phyloP scores from a whole-genome alignment of 2,113 vertebrate genomes.

The Cygnus buccinator region DNA sequence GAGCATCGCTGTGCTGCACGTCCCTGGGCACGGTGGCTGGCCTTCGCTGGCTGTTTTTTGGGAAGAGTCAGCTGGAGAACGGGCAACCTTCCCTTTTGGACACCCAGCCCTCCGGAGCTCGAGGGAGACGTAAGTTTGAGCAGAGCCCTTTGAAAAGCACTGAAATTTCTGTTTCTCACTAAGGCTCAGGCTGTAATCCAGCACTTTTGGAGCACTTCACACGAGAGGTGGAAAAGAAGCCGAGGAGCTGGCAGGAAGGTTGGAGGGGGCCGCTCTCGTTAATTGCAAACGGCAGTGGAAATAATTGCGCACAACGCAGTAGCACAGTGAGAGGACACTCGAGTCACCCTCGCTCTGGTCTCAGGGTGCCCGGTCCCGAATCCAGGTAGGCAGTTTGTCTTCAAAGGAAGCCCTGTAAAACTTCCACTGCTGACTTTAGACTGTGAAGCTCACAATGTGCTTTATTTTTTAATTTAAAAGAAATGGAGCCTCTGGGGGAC shows the following conservation, averaged over 20 bases:
- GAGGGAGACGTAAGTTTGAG: not conserved
- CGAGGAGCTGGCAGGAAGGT: not conserved
- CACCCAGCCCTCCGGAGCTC: not conserved
- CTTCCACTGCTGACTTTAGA: not conserved
- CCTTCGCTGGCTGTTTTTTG: not conserved
- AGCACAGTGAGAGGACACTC: not conserved
- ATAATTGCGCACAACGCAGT: rapidly evolving
- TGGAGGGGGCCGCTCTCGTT: not conserved
- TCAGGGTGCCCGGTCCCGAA: not conserved
- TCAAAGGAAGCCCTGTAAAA: not conserved
- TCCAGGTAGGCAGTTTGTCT: not conserved
- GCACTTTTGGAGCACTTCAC: not conserved
- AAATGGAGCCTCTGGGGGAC: not conserved
- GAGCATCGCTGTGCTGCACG: not conserved
- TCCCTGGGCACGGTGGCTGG: not conserved
- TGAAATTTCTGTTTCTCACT: not conserved
- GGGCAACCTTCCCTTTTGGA: not conserved
- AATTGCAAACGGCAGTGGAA: not conserved
- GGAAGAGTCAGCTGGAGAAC: not conserved
- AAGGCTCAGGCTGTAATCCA: not conserved
- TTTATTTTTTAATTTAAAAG: not conserved
- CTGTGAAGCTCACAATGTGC: not conserved
- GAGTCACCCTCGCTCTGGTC: not conserved
- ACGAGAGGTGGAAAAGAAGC: not conserved
- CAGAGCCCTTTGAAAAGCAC: not conserved